These are phyloP conservation scores for Neoitamus cyanurus DNA, from an alignment of 2,888 invertebrate species.

Conservation along the genomic window DNA sequence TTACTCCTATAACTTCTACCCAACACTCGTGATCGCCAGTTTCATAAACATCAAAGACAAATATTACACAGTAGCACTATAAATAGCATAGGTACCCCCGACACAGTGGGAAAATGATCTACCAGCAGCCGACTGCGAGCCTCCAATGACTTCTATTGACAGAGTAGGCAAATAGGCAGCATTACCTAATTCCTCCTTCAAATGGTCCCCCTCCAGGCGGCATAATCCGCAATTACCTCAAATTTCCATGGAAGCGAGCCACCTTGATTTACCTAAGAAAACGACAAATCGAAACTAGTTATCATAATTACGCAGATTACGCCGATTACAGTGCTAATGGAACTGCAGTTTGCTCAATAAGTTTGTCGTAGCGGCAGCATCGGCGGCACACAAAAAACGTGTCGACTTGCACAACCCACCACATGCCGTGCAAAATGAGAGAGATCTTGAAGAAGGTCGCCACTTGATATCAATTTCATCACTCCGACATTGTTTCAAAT, in stretches of 20 bases:
- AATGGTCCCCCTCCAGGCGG: background rate
- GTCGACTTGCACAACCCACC: background rate
- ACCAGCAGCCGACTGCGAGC: background rate
- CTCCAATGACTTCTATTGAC: background rate
- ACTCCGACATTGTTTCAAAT: background rate
- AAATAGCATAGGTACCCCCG: too few species aligned
- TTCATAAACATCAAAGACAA: too few species aligned
- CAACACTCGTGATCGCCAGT: too few species aligned
- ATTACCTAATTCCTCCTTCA: background rate
- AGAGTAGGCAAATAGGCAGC: background rate
- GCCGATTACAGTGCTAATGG: background rate
- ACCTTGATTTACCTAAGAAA: slow-evolving; percentile 1
- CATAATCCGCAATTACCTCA: background rate
- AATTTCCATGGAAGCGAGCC: background rate
- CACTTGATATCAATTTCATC: background rate
- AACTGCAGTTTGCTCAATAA: background rate
- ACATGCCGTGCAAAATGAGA: background rate
- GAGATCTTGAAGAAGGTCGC: background rate
- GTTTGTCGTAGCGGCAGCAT: background rate
- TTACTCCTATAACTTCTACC: too few species aligned
- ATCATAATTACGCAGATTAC: slow-evolving; percentile 1
- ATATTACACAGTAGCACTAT: too few species aligned
- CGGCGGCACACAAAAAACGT: background rate
- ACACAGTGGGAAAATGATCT: background rate
- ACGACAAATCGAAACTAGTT: slow-evolving; percentile 1